Percentiles rank a stretch among this genome's conserved stretches.
These are phyloP conservation scores for Phortica magna DNA, from an alignment of 2,888 invertebrate species.

Conservation along the genomic window DNA sequence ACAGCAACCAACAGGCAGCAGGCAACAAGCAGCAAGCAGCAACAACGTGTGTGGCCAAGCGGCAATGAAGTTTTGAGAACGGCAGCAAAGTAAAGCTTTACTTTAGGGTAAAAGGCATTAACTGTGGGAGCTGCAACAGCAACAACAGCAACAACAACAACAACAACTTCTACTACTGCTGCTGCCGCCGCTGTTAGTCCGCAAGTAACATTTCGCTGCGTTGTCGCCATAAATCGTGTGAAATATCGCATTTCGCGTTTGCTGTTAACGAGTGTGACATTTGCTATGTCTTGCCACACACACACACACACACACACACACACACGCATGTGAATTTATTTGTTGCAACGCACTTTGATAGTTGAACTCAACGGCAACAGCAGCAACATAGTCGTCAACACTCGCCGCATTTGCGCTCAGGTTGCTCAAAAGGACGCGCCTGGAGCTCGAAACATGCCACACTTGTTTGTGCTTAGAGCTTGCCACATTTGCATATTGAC, in stretches of 20 bases:
- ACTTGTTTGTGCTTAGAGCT: slow-evolving; percentile 5
- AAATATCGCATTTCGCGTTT: slow-evolving; percentile 78
- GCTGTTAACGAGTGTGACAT: slow-evolving; percentile 73
- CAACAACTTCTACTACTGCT: slow-evolving; percentile 47
- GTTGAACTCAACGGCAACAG: slow-evolving; percentile 24
- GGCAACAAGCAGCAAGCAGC: background rate
- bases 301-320: slow-evolving; percentile 51
- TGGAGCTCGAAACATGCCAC: background rate
- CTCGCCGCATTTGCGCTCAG: background rate
- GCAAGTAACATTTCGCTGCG: slow-evolving; percentile 56
- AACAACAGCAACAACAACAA: slow-evolving; percentile 17
- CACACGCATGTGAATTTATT: slow-evolving; percentile 59
- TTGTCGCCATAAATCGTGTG: slow-evolving; percentile 78
- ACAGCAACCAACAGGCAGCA: background rate
- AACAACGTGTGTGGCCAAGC: slow-evolving; percentile 60
- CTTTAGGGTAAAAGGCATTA: background rate
- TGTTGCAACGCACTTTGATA: slow-evolving; percentile 47
- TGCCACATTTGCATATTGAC: slow-evolving; percentile 71
- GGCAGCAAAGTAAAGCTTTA: background rate
- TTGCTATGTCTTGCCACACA: slow-evolving; percentile 51
- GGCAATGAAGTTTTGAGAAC: background rate
- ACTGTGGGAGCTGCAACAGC: slow-evolving; percentile 16
- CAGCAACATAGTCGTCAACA: slow-evolving; percentile 1
- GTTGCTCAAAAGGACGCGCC: slow-evolving; percentile 12
- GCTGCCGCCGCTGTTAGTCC: slow-evolving; percentile 46